Percentiles rank a stretch among this genome's conserved stretches.
phyloP scores from a whole-genome alignment of 2,888 invertebrate species.

The Atethmia centrago region DNA sequence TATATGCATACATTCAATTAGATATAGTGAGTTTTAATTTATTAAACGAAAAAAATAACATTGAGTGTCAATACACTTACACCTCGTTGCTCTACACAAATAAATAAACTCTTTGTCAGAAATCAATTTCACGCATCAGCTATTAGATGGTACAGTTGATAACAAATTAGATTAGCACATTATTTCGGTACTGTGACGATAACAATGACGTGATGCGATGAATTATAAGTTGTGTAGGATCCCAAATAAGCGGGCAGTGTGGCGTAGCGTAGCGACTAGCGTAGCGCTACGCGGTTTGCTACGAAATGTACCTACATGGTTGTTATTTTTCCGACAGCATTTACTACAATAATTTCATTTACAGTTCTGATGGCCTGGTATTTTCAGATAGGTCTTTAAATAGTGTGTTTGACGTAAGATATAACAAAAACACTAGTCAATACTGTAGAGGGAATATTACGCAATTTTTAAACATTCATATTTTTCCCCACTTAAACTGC shows the following conservation, averaged over 20 bases:
- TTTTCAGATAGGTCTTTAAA: background rate
- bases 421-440: background rate
- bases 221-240: constrained; percentile 31
- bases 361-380: too few species aligned
- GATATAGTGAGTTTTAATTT: background rate
- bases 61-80: background rate
- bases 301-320: background rate
- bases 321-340: background rate
- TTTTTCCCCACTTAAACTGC: background rate
- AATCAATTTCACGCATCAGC: constrained; percentile 69
- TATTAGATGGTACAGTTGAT: constrained; percentile 52
- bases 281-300: constrained; percentile 16
- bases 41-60: background rate
- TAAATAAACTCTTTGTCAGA: constrained; percentile 54
- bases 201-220: constrained; percentile 28
- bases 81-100: constrained; percentile 16
- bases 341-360: background rate
- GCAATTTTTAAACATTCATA: background rate
- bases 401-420: background rate
- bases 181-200: constrained; percentile 41
- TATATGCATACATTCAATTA: background rate
- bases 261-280: constrained; percentile 3
- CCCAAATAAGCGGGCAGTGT: background rate
- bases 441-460: background rate
- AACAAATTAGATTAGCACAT: constrained; percentile 54